These are phyloP conservation scores for Sycophila sp. DNA, from an alignment of 1,140 invertebrate species.

Conservation along the genomic window DNA sequence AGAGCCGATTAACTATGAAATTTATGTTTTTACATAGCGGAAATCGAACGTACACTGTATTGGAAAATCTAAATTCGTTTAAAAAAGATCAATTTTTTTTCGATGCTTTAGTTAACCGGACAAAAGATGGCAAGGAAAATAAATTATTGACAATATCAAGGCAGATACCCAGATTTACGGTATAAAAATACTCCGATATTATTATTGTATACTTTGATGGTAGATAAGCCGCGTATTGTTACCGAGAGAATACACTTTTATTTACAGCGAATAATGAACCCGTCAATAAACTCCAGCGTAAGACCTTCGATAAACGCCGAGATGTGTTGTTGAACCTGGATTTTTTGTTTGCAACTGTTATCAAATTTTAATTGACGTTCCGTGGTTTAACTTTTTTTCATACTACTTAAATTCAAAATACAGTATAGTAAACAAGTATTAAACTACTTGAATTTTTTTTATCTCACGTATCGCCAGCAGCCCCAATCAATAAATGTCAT, in stretches of 20 bases:
- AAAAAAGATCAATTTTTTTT: not conserved
- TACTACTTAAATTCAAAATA: not conserved
- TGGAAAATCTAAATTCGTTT: not conserved
- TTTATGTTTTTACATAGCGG: not conserved
- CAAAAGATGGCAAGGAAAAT: too few relatives aligned
- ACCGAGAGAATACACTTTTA: constrained; percentile 10
- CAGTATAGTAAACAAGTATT: not conserved
- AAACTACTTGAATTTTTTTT: not conserved
- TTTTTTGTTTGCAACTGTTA: not conserved
- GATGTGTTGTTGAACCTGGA: constrained; percentile 20
- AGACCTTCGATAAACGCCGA: constrained; percentile 7
- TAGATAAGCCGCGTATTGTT: not conserved
- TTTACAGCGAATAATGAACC: constrained; percentile 1
- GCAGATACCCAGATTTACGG: too few relatives aligned
- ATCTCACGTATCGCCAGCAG: too few relatives aligned
- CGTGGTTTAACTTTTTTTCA: not conserved
- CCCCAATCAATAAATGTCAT: too few relatives aligned
- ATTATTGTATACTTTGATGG: too few relatives aligned
- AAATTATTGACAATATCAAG: too few relatives aligned
- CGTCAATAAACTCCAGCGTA: not conserved
- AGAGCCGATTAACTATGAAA: not conserved
- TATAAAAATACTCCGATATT: too few relatives aligned
- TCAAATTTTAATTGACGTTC: not conserved
- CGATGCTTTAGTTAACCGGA: too few relatives aligned
- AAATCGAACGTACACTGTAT: too few relatives aligned